Conservation (phyloP, 2,888 invertebrate species). For the Lobophora halterata region DNA sequence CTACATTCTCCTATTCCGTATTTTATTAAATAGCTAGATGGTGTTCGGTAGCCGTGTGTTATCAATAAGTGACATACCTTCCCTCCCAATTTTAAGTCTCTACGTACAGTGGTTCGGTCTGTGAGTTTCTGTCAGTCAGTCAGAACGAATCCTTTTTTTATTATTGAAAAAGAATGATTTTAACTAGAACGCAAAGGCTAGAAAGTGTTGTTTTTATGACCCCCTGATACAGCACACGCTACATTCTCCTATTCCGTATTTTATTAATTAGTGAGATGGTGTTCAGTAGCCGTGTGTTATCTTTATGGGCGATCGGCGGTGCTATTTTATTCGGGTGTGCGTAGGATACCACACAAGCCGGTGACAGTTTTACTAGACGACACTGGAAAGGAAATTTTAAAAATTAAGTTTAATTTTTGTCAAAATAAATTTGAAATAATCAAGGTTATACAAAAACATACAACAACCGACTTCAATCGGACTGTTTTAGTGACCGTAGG, state of each 20-base stretch:
- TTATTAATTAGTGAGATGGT: constrained; percentile 70
- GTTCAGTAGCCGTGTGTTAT: constrained; percentile 69
- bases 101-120: too few relatives aligned
- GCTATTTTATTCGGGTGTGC: constrained; percentile 47
- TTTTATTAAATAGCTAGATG: too few relatives aligned
- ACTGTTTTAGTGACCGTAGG: too few relatives aligned
- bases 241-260: constrained; percentile 43
- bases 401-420: too few relatives aligned
- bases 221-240: constrained; percentile 23
- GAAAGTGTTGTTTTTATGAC: constrained; percentile 28
- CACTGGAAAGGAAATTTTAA: constrained; percentile 7
- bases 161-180: neutral
- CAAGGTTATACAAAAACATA: too few relatives aligned
- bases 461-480: too few relatives aligned
- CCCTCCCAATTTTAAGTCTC: constrained; percentile 7
- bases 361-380: constrained; percentile 7
- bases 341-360: constrained; percentile 53
- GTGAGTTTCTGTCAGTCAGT: too few relatives aligned
- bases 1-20: too few relatives aligned
- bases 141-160: too few relatives aligned
- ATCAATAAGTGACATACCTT: too few relatives aligned
- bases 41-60: too few relatives aligned
- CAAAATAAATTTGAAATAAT: too few relatives aligned
- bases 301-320: constrained; percentile 68
- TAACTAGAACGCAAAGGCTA: neutral